Conservation (phyloP, 2,113 vertebrate species). For the Cichladusa arquata region DNA sequence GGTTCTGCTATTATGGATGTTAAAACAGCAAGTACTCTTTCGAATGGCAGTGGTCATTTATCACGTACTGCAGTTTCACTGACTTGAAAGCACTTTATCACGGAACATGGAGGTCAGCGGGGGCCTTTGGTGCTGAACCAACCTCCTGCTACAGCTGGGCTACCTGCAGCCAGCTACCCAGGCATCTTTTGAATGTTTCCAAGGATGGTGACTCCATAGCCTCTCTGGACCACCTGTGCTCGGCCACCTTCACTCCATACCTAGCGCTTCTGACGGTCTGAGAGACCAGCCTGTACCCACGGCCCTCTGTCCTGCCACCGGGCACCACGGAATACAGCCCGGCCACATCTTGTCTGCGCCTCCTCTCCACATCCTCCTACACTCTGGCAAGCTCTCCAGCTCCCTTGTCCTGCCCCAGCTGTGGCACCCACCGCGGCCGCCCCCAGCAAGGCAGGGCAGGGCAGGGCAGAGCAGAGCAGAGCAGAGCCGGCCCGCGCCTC, state of each 20-base stretch:
- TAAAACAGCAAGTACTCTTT: neutral
- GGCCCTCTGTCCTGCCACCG: neutral
- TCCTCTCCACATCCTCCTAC: rapidly evolving
- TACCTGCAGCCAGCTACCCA: neutral
- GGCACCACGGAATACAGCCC: rapidly evolving
- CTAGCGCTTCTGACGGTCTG: too few species aligned
- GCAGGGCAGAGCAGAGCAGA: too few species aligned
- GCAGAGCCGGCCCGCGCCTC: too few species aligned
- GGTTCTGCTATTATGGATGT: rapidly evolving
- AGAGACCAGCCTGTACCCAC: rapidly evolving
- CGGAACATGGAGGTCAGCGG: neutral
- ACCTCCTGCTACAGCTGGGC: neutral
- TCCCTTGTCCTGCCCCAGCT: rapidly evolving
- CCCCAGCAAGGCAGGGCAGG: neutral
- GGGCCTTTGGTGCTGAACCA: neutral
- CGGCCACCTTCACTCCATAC: rapidly evolving
- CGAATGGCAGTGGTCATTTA: rapidly evolving
- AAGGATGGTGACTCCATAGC: neutral
- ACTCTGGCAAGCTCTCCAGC: rapidly evolving
- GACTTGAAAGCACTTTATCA: rapidly evolving
- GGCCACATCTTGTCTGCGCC: rapidly evolving
- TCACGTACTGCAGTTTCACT: rapidly evolving
- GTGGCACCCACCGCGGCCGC: neutral
- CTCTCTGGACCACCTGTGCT: too few species aligned
- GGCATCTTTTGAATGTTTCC: rapidly evolving